phyloP scores from a whole-genome alignment of 2,113 vertebrate species.

The Corythornis vintsioides region DNA sequence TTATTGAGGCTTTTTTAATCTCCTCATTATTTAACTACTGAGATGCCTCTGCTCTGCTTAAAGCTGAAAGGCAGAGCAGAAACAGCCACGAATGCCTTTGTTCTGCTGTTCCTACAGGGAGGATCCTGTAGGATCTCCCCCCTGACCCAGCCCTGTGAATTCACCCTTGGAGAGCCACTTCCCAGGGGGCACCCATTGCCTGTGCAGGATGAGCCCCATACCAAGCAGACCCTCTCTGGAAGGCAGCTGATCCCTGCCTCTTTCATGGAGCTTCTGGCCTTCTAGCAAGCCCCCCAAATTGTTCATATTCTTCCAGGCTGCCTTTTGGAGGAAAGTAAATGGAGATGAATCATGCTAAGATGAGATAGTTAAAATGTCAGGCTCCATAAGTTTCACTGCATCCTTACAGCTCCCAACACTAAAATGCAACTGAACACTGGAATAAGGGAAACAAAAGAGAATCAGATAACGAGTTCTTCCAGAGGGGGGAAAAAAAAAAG shows the following conservation, averaged over 20 bases:
- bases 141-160: not conserved
- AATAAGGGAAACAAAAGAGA: conserved; percentile 74
- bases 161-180: not conserved
- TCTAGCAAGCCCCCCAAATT: conserved; percentile 45
- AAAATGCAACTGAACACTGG: conserved; percentile 72
- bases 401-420: conserved; percentile 72
- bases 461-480: conserved; percentile 55
- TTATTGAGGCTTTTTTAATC: conserved; percentile 51
- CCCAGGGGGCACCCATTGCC: not conserved
- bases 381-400: conserved; percentile 73
- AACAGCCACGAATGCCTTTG: not conserved
- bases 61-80: not conserved
- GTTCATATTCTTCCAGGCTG: conserved; percentile 62
- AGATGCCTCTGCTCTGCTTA: not conserved
- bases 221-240: conserved; percentile 8
- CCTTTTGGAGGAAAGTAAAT: conserved; percentile 75
- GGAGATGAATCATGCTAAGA: conserved; percentile 74
- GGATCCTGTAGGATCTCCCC: no score
- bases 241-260: conserved; percentile 15
- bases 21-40: not conserved
- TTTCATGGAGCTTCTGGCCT: conserved; percentile 53
- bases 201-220: not conserved
- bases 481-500: conserved; percentile 19
- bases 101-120: not conserved
- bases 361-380: conserved; percentile 75